phyloP scores from a whole-genome alignment of 2,113 vertebrate species.

The Symphodus melops region DNA sequence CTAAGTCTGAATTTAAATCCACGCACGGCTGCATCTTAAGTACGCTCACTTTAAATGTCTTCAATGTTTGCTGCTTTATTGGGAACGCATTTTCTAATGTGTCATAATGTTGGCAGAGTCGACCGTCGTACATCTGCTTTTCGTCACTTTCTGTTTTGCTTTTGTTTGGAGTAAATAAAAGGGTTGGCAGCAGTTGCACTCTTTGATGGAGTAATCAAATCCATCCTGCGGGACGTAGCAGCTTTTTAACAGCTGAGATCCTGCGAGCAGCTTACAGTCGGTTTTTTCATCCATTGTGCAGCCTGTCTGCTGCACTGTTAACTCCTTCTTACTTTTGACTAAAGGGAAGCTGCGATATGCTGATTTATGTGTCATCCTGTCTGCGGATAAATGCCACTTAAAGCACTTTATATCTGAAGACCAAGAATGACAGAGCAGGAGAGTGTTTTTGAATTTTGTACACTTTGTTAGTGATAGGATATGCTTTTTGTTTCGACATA shows the following conservation, averaged over 20 bases:
- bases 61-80: not conserved
- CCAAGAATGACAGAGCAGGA: not conserved
- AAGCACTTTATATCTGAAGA: not conserved
- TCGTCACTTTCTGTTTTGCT: constrained; percentile 26
- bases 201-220: constrained; percentile 49
- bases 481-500: not conserved
- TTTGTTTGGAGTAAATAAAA: constrained; percentile 14
- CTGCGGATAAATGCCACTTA: too few species aligned
- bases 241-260: constrained; percentile 11
- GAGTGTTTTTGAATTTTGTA: not conserved
- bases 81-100: constrained; percentile 26
- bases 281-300: not conserved
- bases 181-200: constrained; percentile 4
- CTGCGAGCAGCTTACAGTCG: not conserved
- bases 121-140: constrained; percentile 47
- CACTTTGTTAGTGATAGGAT: not conserved
- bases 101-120: constrained; percentile 25
- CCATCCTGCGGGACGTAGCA: constrained; percentile 6
- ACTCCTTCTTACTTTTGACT: not conserved
- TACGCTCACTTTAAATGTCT: not conserved
- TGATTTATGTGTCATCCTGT: not conserved
- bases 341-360: not conserved
- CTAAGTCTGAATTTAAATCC: not conserved
- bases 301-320: not conserved
- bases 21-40: not conserved